These are phyloP conservation scores for Rhinoderma darwinii DNA, from an alignment of 2,113 vertebrate genomes.

Conservation along the genomic window DNA sequence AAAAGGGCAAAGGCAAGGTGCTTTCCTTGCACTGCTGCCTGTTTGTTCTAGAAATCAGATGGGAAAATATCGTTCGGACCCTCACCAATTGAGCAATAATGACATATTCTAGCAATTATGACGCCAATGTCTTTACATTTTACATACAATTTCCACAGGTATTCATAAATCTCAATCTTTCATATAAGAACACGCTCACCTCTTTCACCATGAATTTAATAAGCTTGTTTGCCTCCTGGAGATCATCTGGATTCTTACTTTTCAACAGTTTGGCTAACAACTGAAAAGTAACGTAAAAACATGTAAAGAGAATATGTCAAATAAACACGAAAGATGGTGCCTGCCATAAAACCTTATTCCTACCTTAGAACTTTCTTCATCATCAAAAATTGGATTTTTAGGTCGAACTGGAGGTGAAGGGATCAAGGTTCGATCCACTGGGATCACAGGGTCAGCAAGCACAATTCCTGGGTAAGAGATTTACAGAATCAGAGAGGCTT, in stretches of 20 bases:
- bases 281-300: slow-evolving; percentile 69
- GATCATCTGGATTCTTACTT: slow-evolving; percentile 94
- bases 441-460: slow-evolving; percentile 81
- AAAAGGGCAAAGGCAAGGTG: too few relatives aligned
- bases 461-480: slow-evolving; percentile 80
- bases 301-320: slow-evolving; percentile 43
- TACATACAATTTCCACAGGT: background rate
- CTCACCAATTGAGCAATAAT: too few relatives aligned
- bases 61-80: too few relatives aligned
- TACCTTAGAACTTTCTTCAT: slow-evolving; percentile 93
- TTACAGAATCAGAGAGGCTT: background rate
- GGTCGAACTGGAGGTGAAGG: slow-evolving; percentile 83
- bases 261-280: slow-evolving; percentile 88
- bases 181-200: slow-evolving; percentile 67
- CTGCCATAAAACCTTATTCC: background rate
- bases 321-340: too few relatives aligned
- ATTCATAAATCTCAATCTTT: background rate
- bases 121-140: too few relatives aligned
- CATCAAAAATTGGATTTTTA: slow-evolving; percentile 93
- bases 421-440: slow-evolving; percentile 83
- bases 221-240: slow-evolving; percentile 93
- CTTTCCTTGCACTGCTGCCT: too few relatives aligned
- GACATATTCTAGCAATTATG: too few relatives aligned
- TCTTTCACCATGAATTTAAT: slow-evolving; percentile 98
- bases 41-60: too few relatives aligned